Evolutionary conservation across 2,797 vertebrate genomes (phyloP).

Genomic region (Sarcophilus harrisii): DNA sequence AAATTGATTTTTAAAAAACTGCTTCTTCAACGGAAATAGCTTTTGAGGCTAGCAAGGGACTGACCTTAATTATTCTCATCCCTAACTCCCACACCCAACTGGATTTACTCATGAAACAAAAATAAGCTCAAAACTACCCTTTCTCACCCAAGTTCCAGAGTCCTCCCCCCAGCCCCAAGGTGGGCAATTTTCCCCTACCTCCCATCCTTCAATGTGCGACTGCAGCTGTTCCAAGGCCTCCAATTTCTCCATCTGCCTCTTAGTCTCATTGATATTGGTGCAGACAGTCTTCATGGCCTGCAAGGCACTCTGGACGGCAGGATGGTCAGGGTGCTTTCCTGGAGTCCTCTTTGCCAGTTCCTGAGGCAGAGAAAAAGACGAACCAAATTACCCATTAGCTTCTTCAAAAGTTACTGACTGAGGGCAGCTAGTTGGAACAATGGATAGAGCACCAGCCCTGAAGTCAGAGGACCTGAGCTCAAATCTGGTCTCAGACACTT

Average conservation of each 20-base stretch:
- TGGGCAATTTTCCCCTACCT: slow-evolving; percentile 86
- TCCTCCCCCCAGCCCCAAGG: neutral
- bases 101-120: neutral
- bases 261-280: slow-evolving; percentile 99
- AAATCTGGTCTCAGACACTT: too few species aligned
- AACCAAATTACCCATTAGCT: neutral
- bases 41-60: neutral
- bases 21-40: neutral
- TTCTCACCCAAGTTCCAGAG: neutral
- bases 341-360: slow-evolving; percentile 97
- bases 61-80: neutral
- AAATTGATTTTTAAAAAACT: neutral
- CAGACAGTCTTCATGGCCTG: slow-evolving; percentile 99
- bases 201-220: slow-evolving; percentile 99
- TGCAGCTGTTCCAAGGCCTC: slow-evolving; percentile 98
- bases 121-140: neutral
- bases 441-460: too few species aligned
- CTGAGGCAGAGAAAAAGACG: slow-evolving; percentile 79
- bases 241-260: slow-evolving; percentile 99
- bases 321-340: slow-evolving; percentile 95
- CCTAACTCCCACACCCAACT: neutral
- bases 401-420: neutral
- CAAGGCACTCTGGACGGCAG: slow-evolving; percentile 94
- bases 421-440: too few species aligned
- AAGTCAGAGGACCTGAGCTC: too few species aligned